These are phyloP conservation scores for Periophthalmus magnuspinnatus DNA, from an alignment of 2,797 vertebrate species.

Conservation along the genomic window DNA sequence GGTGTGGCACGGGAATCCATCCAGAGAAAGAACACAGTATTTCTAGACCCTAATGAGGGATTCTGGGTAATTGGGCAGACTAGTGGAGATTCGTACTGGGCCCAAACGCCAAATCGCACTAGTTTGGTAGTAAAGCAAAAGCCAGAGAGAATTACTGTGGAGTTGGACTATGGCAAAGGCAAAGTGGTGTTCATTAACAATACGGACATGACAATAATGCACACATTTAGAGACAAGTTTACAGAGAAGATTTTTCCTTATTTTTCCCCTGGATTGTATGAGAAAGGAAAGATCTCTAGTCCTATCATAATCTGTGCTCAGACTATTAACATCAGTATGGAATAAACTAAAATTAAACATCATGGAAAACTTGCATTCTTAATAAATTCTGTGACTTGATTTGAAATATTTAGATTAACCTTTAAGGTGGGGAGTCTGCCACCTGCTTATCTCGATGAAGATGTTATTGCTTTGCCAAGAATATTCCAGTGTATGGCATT, in stretches of 20 bases:
- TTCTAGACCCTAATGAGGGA: slow-evolving; percentile 62
- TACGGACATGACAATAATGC: slow-evolving; percentile 44
- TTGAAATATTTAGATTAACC: too few relatives aligned
- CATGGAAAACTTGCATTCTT: too few relatives aligned
- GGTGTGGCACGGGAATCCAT: slow-evolving; percentile 68
- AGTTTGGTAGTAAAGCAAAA: slow-evolving; percentile 57
- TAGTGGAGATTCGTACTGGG: slow-evolving; percentile 58
- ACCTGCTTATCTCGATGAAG: too few relatives aligned
- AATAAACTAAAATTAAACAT: slow-evolving; percentile 15
- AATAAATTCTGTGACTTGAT: too few relatives aligned
- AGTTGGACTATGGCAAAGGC: slow-evolving; percentile 70
- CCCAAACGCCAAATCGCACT: slow-evolving; percentile 56
- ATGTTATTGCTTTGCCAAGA: too few relatives aligned
- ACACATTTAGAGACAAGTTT: slow-evolving; percentile 69
- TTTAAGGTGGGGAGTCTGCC: too few relatives aligned
- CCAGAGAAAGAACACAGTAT: slow-evolving; percentile 59
- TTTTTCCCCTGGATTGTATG: slow-evolving; percentile 61
- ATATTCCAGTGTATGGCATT: too few relatives aligned
- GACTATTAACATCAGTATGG: slow-evolving; percentile 31
- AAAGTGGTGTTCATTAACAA: slow-evolving; percentile 66
- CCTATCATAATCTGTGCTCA: slow-evolving; percentile 59
- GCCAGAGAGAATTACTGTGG: slow-evolving; percentile 59
- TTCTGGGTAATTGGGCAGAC: slow-evolving; percentile 71
- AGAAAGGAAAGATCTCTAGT: slow-evolving; percentile 26
- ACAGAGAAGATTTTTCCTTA: slow-evolving; percentile 69